Percentiles rank a stretch among this genome's conserved stretches.
phyloP scores from a whole-genome alignment of 2,113 vertebrate genomes.

The Pelecanoides urinatrix region DNA sequence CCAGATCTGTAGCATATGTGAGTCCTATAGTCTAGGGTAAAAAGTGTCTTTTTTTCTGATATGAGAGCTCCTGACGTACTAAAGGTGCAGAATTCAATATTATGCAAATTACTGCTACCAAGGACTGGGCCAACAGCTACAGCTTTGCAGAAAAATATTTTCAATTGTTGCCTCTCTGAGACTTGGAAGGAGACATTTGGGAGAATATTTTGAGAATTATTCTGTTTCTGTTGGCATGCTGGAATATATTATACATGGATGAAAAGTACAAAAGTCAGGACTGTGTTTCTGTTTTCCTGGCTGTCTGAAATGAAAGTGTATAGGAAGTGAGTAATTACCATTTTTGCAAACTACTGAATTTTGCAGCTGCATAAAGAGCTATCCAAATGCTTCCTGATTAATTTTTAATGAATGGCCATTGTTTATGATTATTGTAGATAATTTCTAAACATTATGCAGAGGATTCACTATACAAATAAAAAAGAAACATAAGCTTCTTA shows the following conservation, averaged over 20 bases:
- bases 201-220: neutral
- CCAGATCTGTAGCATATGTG: neutral
- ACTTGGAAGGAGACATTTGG: neutral
- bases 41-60: neutral
- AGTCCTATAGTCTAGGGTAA: neutral
- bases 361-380: neutral
- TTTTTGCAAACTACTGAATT: neutral
- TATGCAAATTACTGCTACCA: neutral
- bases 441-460: neutral
- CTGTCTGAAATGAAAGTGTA: neutral
- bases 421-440: neutral
- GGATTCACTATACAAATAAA: neutral
- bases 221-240: neutral
- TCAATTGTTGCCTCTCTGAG: neutral
- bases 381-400: neutral
- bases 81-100: neutral
- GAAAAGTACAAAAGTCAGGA: neutral
- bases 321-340: neutral
- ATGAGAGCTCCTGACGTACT: neutral
- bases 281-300: neutral
- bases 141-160: neutral
- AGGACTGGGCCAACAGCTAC: neutral
- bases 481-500: neutral
- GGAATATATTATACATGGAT: neutral
- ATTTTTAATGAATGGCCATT: neutral